A percentile compares a stretch with the other conserved stretches of the same genome.
Conservation (phyloP, 2,888 invertebrate species). For the Aporophyla nigra region DNA sequence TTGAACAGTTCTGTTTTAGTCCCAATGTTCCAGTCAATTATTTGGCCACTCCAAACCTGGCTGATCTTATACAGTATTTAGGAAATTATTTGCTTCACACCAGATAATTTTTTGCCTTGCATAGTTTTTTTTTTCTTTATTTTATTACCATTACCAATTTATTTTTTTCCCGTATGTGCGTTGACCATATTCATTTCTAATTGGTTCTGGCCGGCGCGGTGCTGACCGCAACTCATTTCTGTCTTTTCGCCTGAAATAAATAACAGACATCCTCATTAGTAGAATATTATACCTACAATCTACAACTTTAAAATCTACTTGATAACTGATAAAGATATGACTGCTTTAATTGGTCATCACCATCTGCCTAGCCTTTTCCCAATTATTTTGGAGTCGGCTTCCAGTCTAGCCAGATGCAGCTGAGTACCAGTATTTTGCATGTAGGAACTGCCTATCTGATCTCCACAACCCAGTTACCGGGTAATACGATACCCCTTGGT, state of each 20-base stretch:
- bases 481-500: no score
- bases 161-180: background rate
- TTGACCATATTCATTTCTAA: background rate
- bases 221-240: background rate
- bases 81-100: slow-evolving; percentile 8
- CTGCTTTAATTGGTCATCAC: background rate
- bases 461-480: no score
- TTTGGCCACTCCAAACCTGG: slow-evolving; percentile 19
- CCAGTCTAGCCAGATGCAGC: no score
- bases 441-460: no score
- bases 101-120: background rate
- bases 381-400: no score
- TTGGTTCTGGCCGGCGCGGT: background rate
- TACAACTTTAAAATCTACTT: background rate
- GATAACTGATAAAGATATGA: background rate
- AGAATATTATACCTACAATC: no score
- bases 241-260: slow-evolving; percentile 19
- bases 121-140: background rate
- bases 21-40: slow-evolving; percentile 62
- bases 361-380: no score
- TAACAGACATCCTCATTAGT: background rate
- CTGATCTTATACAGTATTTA: slow-evolving; percentile 14
- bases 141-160: background rate
- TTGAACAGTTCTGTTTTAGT: slow-evolving; percentile 76
- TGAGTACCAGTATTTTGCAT: no score